A percentile compares a stretch with the other conserved stretches of the same genome.
phyloP scores from a whole-genome alignment of 2,797 vertebrate genomes.

The Oreochromis mossambicus region DNA sequence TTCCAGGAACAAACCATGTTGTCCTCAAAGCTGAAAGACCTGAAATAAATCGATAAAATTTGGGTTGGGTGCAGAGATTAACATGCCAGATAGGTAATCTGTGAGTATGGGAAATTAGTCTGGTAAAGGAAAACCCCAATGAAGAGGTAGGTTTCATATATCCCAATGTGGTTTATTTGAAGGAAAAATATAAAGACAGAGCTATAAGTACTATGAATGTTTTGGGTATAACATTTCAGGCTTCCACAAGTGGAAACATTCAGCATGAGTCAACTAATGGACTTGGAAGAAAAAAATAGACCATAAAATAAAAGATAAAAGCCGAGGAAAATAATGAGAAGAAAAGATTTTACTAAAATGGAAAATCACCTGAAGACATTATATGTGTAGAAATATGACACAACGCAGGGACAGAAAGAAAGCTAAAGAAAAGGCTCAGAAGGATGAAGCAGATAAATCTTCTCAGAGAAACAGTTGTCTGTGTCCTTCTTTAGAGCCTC shows the following conservation, averaged over 20 bases:
- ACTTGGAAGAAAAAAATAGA: background rate
- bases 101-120: background rate
- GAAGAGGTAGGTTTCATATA: background rate
- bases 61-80: background rate
- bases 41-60: background rate
- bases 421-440: background rate
- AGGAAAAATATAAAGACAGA: background rate
- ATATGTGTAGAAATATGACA: background rate
- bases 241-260: background rate
- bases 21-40: background rate
- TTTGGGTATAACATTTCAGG: background rate
- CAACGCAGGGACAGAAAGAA: background rate
- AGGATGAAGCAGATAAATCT: background rate
- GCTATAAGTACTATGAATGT: background rate
- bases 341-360: background rate
- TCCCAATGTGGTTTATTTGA: background rate
- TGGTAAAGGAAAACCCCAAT: background rate
- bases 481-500: background rate
- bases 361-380: background rate
- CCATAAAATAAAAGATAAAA: background rate
- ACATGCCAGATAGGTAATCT: background rate
- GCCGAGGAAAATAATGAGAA: background rate
- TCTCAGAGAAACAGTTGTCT: background rate
- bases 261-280: background rate
- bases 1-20: background rate